Evolutionary conservation across 2,888 invertebrate genomes (phyloP), one percentile per base, ranked within the genome.

Genomic region (Chalcis sispes): DNA sequence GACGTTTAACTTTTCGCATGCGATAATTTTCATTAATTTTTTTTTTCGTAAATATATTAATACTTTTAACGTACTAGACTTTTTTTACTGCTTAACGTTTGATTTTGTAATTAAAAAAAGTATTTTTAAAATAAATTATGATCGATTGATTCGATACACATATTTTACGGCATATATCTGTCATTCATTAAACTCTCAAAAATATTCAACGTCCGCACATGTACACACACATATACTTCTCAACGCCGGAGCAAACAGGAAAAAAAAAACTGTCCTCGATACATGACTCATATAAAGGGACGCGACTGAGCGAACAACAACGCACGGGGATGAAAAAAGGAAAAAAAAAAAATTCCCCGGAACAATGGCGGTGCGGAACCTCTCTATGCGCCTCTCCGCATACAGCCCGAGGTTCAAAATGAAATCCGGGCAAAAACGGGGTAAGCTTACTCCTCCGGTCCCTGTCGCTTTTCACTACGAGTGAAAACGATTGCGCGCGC

Each of bases 271-370:
- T 75, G 36, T 78, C 42, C 75, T 80, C 82, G 82, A 81, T 83
- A 83, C 82, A 81, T 82, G 83, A 84, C 82, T 83, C 80, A 80
- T 80, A 84, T 84, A 84, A 85, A 79, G 77, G 79, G 75, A 66
- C 54, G 13, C 77, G 77, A 69, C 72, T 66, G 75, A 72, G 74
- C 10, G 25, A n/a, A 18, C 13, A 32, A 36, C n/a, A 40, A 48
- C n/a, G 4, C 52, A n/a, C 52, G 52, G 62, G 50, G 52, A 48
- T 61, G 54, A 62, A 67, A 67, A 66, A 50, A n/a, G n/a, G n/a
- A n/a, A n/a, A 64, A 72, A 48, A 52, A 59, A 52, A 46, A 40
- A 25, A 46, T 70, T 78, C 77, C 77, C 76, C 78, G 78, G 78
- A 61, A 83, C 83, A 83, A 83, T 83, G 77, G 80, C 79, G 78